phyloP scores from a whole-genome alignment of 2,888 invertebrate species.

The Cryptus armator region DNA sequence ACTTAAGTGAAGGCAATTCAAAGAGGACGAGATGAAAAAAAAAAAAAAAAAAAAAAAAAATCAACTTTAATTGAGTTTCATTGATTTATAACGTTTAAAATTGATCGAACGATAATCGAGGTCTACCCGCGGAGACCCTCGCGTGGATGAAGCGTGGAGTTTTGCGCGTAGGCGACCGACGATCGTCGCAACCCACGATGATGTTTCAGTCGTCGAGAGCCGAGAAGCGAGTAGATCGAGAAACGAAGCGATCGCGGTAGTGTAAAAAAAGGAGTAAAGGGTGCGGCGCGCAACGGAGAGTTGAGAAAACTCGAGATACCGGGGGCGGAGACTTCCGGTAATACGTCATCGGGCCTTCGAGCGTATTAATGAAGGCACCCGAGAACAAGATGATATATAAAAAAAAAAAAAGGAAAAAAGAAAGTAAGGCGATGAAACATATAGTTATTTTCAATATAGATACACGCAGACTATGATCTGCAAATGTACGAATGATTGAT shows the following conservation, averaged over 20 bases:
- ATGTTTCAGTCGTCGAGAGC: conserved; percentile 43
- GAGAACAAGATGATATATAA: conserved; percentile 1
- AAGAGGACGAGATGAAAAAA: background rate
- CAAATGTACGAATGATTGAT: background rate
- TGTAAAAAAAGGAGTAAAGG: conserved; percentile 70
- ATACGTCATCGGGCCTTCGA: conserved; percentile 63
- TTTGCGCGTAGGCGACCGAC: conserved; percentile 65
- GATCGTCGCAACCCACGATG: conserved; percentile 66
- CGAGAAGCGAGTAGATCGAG: conserved; percentile 51
- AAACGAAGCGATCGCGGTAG: conserved; percentile 54
- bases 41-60: background rate
- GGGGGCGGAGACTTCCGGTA: conserved; percentile 68
- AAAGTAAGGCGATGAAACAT: background rate
- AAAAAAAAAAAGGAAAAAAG: conserved; percentile 18
- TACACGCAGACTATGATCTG: background rate
- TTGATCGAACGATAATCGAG: conserved; percentile 55
- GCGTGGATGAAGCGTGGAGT: conserved; percentile 39
- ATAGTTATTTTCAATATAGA: background rate
- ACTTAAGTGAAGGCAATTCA: conserved; percentile 2
- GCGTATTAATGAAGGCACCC: conserved; percentile 51
- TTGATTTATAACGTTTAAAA: conserved; percentile 47
- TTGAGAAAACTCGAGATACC: conserved; percentile 68
- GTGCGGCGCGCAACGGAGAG: conserved; percentile 70
- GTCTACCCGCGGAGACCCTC: conserved; percentile 29
- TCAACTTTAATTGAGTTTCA: background rate